These are phyloP conservation scores for Verasper variegatus DNA, from an alignment of 2,113 vertebrate genomes.

Conservation along the genomic window DNA sequence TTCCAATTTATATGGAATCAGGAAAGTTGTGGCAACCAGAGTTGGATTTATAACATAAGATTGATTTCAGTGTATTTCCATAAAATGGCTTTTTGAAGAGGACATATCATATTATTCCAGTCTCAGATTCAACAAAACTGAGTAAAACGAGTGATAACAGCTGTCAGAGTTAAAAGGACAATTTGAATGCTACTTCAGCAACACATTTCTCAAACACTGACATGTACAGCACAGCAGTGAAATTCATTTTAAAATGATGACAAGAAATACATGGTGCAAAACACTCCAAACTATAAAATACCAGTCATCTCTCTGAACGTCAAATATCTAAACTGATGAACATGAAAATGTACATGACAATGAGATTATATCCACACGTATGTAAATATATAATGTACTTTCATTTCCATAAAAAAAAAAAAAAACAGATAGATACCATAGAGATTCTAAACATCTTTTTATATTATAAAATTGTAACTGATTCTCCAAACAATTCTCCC, in stretches of 20 bases:
- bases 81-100: constrained; percentile 3
- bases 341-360: not conserved
- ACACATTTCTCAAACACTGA: constrained; percentile 2
- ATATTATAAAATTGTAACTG: no score
- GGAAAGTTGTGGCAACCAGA: constrained; percentile 5
- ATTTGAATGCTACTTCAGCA: constrained; percentile 23
- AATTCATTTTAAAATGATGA: not conserved
- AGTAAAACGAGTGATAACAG: not conserved
- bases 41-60: constrained; percentile 18
- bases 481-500: no score
- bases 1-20: not conserved
- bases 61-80: constrained; percentile 24
- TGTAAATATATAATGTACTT: no score
- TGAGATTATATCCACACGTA: not conserved
- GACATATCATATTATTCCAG: not conserved
- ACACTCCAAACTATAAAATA: no score
- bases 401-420: not conserved
- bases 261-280: not conserved
- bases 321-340: not conserved
- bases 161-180: not conserved
- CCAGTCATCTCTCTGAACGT: no score
- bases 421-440: not conserved
- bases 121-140: constrained; percentile 2
- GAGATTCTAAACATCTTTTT: no score
- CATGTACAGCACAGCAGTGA: not conserved